Conservation (phyloP, 2,113 vertebrate species). For the Ptychochromis oligacanthus region DNA sequence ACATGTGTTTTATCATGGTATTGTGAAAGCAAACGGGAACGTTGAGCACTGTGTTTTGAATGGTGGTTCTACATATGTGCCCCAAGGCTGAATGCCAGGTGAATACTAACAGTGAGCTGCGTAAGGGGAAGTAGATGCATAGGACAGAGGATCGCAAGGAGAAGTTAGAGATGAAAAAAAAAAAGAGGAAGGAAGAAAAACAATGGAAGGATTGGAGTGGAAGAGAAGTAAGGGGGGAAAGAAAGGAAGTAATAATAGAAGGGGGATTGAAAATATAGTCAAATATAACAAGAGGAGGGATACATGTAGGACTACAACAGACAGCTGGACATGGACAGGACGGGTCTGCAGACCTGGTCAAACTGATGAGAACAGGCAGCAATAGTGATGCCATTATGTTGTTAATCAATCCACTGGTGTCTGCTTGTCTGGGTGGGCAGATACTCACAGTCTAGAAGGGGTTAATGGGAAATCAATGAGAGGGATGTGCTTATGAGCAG, state of each 20-base stretch:
- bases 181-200: neutral
- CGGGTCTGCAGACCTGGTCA: constrained; percentile 32
- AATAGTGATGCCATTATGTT: constrained; percentile 69
- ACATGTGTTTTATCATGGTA: constrained; percentile 33
- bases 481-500: constrained; percentile 77
- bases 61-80: constrained; percentile 53
- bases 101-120: constrained; percentile 54
- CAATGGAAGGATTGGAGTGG: neutral
- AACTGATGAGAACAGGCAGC: constrained; percentile 59
- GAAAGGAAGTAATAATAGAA: neutral
- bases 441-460: constrained; percentile 76
- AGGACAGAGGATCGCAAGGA: constrained; percentile 10
- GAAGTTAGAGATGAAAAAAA: neutral
- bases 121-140: constrained; percentile 21
- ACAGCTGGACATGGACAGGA: constrained; percentile 26
- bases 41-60: constrained; percentile 31
- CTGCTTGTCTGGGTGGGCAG: constrained; percentile 68
- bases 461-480: constrained; percentile 84
- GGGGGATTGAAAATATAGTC: neutral
- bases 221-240: neutral
- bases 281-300: neutral
- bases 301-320: neutral
- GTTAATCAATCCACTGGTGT: constrained; percentile 78
- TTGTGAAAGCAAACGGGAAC: constrained; percentile 63
- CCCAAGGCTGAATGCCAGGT: constrained; percentile 54